Base-by-base conservation (phyloP, 2,888 invertebrate genomes). In the Sinopyrophorus schimmeli region DNA sequence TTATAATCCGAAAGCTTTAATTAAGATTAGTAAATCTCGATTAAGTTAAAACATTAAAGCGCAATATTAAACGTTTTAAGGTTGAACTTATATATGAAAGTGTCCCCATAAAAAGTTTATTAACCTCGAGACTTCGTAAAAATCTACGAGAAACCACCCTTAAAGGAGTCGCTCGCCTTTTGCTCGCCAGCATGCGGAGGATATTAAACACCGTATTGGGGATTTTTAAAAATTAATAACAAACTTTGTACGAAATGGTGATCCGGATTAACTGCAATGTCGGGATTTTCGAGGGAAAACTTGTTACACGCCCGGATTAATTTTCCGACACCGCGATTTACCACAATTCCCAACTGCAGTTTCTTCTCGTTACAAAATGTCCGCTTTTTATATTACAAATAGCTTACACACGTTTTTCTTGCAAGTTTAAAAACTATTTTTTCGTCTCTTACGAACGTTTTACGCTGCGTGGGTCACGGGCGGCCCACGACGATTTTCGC, bases 71-170 rank as follows among this genome's bases (percentile, higher is more conserved):
- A 51, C 41, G 41, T 42, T 51, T 51, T 47, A 46, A 41, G 32
- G 24, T 23, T 10, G 28, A 49, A 53, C 42, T 41, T 37, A 27
- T 37, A n/a, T n/a, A 38, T 38, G 32, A 52, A 47, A 47, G 16
- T 53, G 53, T 53, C 48, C 32, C 48, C 41, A 44, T 53, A 48
- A 53, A 52, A 53, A 44, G 53, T 53, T 53, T 48, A 44, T 53
- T 53, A 53, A 53, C 53, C 53, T 47, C 24, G 31, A n/a, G 35
- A 34, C 43, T 43, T 38, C 48, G 28, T 49, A 53, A 53, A 53
- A 53, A 40, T 44, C 44, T n/a, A n/a, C 40, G 32, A 37, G 39
- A 44, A 44, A 44, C 50, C 34, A 50, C 44, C 40, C 40, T 50
- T 39, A 12, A 15, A 20, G 38, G 31, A 46, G 21, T 46, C 39